Evolutionary conservation across 1,140 invertebrate genomes (phyloP).

Genomic region (Pantala flavescens): DNA sequence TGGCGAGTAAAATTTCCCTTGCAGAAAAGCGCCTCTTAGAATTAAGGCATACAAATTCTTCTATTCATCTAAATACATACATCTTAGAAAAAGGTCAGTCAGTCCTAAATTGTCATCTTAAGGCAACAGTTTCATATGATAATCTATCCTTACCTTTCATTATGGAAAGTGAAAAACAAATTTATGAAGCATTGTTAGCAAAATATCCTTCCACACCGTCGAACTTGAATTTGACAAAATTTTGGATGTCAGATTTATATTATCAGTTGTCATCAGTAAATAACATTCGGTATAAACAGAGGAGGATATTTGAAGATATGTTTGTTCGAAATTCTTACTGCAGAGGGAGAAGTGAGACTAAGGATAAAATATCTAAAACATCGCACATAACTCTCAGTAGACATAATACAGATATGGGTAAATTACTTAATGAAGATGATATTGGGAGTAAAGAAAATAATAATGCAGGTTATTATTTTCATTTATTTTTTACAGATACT

Average conservation of each 20-base stretch:
- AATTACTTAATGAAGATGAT: too few relatives aligned
- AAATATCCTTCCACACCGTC: conserved; percentile 13
- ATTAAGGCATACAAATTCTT: conserved; percentile 32
- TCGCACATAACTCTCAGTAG: too few relatives aligned
- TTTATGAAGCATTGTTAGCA: conserved; percentile 15
- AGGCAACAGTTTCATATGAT: conserved; percentile 34
- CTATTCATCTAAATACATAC: conserved; percentile 31
- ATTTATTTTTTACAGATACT: too few relatives aligned
- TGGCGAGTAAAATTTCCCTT: conserved; percentile 30
- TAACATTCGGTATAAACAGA: conserved; percentile 35
- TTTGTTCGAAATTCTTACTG: conserved; percentile 25
- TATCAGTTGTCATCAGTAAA: conserved; percentile 38
- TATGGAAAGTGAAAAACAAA: conserved; percentile 21
- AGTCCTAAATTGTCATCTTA: conserved; percentile 35
- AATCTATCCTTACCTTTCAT: conserved; percentile 22
- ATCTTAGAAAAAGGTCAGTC: conserved; percentile 33
- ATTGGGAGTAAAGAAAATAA: too few relatives aligned
- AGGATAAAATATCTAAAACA: too few relatives aligned
- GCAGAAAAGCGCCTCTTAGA: conserved; percentile 38
- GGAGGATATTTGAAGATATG: conserved; percentile 30
- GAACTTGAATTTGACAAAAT: conserved; percentile 32
- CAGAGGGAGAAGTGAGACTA: conserved; percentile 27
- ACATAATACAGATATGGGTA: too few relatives aligned
- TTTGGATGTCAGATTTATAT: conserved; percentile 47
- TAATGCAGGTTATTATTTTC: too few relatives aligned